Evolutionary conservation across 1,140 invertebrate genomes (phyloP).

Genomic region (Tigriopus japonicus): DNA sequence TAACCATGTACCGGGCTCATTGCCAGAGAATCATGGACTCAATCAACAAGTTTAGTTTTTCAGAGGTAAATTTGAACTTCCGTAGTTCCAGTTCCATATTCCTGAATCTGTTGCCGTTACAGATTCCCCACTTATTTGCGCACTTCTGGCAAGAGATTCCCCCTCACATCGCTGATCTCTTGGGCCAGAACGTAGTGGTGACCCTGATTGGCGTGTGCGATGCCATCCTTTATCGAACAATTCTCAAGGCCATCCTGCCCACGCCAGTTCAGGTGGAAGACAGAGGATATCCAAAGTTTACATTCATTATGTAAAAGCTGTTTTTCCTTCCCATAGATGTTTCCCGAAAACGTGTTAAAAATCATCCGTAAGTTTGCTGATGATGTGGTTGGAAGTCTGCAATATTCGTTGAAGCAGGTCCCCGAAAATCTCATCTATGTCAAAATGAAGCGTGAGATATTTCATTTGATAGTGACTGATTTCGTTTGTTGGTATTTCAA

Average conservation of each 20-base stretch:
- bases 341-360: conserved; percentile 30
- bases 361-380: conserved; percentile 37
- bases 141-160: conserved; percentile 39
- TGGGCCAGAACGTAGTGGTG: conserved; percentile 27
- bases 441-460: conserved; percentile 30
- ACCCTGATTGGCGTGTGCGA: conserved; percentile 35
- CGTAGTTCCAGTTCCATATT: background rate
- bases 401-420: conserved; percentile 30
- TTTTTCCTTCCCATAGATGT: conserved; percentile 15
- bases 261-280: conserved; percentile 27
- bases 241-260: conserved; percentile 32
- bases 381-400: conserved; percentile 33
- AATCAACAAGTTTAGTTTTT: conserved; percentile 32
- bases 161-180: conserved; percentile 28
- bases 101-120: conserved; percentile 12
- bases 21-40: conserved; percentile 35
- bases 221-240: conserved; percentile 33
- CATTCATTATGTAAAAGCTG: too few species aligned
- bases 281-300: too few species aligned
- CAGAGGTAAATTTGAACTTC: conserved; percentile 26
- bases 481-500: background rate
- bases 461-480: background rate
- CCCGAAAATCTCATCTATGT: conserved; percentile 31
- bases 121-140: conserved; percentile 33
- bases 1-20: conserved; percentile 36